These are phyloP conservation scores for Coregonus clupeaformis DNA, from an alignment of 2,113 vertebrate genomes.

Conservation along the genomic window DNA sequence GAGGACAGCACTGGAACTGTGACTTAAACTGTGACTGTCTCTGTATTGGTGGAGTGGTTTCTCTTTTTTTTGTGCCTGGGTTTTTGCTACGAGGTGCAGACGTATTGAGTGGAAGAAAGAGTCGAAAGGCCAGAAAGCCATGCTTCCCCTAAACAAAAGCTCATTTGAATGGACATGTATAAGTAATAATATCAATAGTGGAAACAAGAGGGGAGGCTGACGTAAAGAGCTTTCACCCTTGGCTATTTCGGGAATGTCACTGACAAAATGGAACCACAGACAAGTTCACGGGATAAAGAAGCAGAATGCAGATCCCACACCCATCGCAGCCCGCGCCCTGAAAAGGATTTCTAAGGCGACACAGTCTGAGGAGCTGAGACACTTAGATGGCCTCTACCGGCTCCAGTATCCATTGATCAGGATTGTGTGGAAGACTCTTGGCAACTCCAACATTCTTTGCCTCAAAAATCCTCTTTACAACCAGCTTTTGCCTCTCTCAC, in stretches of 20 bases:
- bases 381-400: slow-evolving; percentile 60
- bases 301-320: slow-evolving; percentile 29
- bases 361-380: slow-evolving; percentile 67
- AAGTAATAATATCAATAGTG: slow-evolving; percentile 33
- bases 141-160: slow-evolving; percentile 12
- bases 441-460: slow-evolving; percentile 26
- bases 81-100: neutral
- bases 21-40: slow-evolving; percentile 1
- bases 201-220: slow-evolving; percentile 16
- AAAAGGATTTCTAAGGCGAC: slow-evolving; percentile 47
- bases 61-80: neutral
- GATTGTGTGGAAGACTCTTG: slow-evolving; percentile 51
- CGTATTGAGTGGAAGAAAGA: slow-evolving; percentile 9
- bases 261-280: no score
- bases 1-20: neutral
- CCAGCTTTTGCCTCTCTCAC: no score
- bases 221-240: slow-evolving; percentile 1
- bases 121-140: neutral
- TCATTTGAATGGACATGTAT: slow-evolving; percentile 40
- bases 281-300: slow-evolving; percentile 30
- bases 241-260: no score
- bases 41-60: neutral
- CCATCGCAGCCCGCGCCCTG: slow-evolving; percentile 36
- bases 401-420: slow-evolving; percentile 28
- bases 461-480: neutral